Evolutionary conservation across 2,797 vertebrate genomes (phyloP), one percentile per base, ranked within the genome.

Genomic region (Falco rusticolus): DNA sequence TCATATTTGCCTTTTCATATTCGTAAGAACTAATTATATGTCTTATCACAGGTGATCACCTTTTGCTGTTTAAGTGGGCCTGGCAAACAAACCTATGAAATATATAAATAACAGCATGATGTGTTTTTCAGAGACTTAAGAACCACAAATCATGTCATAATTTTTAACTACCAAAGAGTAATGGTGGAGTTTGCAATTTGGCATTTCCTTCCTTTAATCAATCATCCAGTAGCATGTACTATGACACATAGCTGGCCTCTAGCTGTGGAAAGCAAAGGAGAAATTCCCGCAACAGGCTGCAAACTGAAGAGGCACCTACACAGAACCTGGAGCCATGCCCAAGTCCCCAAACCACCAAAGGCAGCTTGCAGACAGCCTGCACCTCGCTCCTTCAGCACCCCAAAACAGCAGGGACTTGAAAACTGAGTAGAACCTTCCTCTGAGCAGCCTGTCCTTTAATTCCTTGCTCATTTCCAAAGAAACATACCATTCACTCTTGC

Each of bases 231-330:
- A 33, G 16, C n/a, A 31, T 0, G 5, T 41, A 59, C 31, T 29
- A 47, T 0, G 0, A 75, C 53, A 69, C 60, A 18, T 0, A 51
- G 57, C 0, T n/a, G 72, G 56, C 31, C 56, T 43, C 63, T 9
- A 19, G 47, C 26, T 39, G 25, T 13, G 21, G 29, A 82, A 60
- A 82, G 29, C 31, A 54, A 39, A 80, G 26, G 26, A 76, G 54
- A n/a, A 69, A 83, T 47, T 51, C 47, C 37, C 2, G 4, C 2
- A 3, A 43, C 29, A 34, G 25, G 28, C 54, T 76, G 50, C 2
- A 13, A 61, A 45, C 45, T 10, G 15, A 60, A 84, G 61, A 57
- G 24, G 57, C 37, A 50, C 18, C 33, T 20, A 13, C 0, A 8
- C 45, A 84, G 66, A 53, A 65, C 5, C 18, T 1, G 1, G 41